These are phyloP conservation scores for Rhinopithecus roxellana DNA, from an alignment of 2,113 vertebrate species.

Conservation along the genomic window DNA sequence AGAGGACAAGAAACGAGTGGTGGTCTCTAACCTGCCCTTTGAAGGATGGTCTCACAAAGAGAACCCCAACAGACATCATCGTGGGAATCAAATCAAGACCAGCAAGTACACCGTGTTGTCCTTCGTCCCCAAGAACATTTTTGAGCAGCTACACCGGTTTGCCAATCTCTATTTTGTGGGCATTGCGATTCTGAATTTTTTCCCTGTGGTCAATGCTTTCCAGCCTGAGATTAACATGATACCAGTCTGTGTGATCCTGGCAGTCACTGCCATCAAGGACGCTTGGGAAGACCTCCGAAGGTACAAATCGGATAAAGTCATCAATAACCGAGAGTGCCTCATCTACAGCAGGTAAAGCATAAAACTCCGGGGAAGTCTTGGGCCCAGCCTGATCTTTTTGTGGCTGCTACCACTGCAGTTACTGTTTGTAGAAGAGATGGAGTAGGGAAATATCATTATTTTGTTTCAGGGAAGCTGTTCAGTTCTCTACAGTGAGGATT, in stretches of 20 bases:
- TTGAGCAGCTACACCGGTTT: conserved; percentile 92
- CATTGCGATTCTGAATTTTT: conserved; percentile 91
- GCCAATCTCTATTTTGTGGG: conserved; percentile 95
- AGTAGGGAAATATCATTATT: not conserved
- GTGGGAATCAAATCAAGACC: conserved; percentile 91
- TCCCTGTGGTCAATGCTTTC: conserved; percentile 93
- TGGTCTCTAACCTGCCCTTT: conserved; percentile 89
- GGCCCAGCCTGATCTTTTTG: not conserved
- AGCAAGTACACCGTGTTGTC: conserved; percentile 92
- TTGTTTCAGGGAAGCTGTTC: not conserved
- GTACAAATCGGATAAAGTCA: conserved; percentile 90
- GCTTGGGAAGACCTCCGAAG: conserved; percentile 94
- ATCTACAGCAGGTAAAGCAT: conserved; percentile 92
- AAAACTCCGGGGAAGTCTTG: not conserved
- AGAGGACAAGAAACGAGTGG: conserved; percentile 84
- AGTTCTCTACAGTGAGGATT: not conserved
- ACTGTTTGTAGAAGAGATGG: not conserved
- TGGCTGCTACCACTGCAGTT: not conserved
- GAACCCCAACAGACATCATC: conserved; percentile 90
- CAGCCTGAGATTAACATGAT: conserved; percentile 91
- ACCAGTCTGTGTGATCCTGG: conserved; percentile 90
- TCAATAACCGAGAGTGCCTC: conserved; percentile 90
- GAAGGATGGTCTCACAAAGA: conserved; percentile 83
- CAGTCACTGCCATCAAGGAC: conserved; percentile 92
- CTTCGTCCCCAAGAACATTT: conserved; percentile 93